Percentiles rank a stretch among this genome's conserved stretches.
Evolutionary conservation across 2,888 invertebrate species (phyloP).

Genomic region (Lasioglossum vierecki): DNA sequence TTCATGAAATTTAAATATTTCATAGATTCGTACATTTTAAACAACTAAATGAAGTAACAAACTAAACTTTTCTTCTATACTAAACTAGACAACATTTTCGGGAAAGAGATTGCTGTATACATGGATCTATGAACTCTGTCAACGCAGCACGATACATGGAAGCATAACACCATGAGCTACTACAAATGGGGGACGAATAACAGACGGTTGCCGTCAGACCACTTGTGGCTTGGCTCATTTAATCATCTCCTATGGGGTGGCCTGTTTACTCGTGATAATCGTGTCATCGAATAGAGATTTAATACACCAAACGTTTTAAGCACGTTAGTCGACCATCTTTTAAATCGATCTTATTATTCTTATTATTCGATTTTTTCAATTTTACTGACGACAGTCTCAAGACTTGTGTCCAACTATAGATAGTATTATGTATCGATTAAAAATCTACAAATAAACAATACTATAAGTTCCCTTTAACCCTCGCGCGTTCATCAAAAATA

Average conservation of each 20-base stretch:
- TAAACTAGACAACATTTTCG: neutral
- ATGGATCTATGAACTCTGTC: neutral
- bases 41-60: too few relatives aligned
- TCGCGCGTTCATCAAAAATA: too few relatives aligned
- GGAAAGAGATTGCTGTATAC: neutral
- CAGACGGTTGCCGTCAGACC: neutral
- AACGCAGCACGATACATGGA: neutral
- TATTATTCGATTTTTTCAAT: neutral
- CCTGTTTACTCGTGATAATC: neutral
- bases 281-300: neutral
- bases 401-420: neutral
- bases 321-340: neutral
- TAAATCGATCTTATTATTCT: neutral
- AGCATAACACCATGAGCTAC: neutral
- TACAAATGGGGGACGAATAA: neutral
- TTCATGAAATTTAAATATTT: too few relatives aligned
- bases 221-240: conserved; percentile 13
- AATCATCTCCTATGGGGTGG: neutral
- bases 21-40: too few relatives aligned
- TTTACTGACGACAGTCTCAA: neutral
- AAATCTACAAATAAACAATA: too few relatives aligned
- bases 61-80: too few relatives aligned
- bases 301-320: neutral
- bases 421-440: neutral
- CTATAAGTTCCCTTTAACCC: too few relatives aligned